Percentiles rank a stretch among this genome's conserved stretches.
phyloP scores from a whole-genome alignment of 2,113 vertebrate genomes.

The Lynx canadensis region DNA sequence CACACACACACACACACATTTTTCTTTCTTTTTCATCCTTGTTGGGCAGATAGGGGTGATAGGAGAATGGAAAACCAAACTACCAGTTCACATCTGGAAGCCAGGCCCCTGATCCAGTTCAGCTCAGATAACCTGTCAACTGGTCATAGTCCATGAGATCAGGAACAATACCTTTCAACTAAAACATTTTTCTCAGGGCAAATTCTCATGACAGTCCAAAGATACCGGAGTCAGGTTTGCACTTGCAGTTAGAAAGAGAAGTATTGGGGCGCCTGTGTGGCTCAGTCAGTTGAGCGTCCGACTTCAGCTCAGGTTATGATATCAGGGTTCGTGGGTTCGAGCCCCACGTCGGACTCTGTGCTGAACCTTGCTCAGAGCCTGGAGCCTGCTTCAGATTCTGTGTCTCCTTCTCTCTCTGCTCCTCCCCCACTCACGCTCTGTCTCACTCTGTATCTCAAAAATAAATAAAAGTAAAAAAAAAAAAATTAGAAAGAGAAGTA shows the following conservation, averaged over 20 bases:
- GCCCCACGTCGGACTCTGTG: too few relatives aligned
- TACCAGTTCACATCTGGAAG: conserved; percentile 69
- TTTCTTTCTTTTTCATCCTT: neutral
- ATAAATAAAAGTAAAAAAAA: too few relatives aligned
- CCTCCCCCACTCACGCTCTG: too few relatives aligned
- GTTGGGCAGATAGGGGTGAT: neutral
- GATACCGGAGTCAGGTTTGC: conserved; percentile 31
- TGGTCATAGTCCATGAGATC: conserved; percentile 48
- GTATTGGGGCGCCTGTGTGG: neutral
- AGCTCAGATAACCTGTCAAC: conserved; percentile 64
- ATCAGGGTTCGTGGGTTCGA: too few relatives aligned
- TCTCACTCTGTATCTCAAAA: too few relatives aligned
- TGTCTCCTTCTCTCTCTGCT: too few relatives aligned
- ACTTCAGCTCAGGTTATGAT: too few relatives aligned
- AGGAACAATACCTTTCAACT: conserved; percentile 68
- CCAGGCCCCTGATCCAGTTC: conserved; percentile 47
- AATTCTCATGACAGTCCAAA: conserved; percentile 47
- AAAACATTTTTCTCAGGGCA: conserved; percentile 65
- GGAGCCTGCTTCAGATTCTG: too few relatives aligned
- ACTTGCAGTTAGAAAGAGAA: neutral
- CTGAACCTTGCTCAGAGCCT: too few relatives aligned
- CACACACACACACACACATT: neutral
- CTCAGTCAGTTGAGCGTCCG: too few relatives aligned
- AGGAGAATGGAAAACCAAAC: conserved; percentile 48
- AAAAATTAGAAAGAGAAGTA: neutral